Evolutionary conservation across 2,888 invertebrate species (phyloP), one percentile per base, ranked within the genome.

Genomic region (Drosophila infuscata): DNA sequence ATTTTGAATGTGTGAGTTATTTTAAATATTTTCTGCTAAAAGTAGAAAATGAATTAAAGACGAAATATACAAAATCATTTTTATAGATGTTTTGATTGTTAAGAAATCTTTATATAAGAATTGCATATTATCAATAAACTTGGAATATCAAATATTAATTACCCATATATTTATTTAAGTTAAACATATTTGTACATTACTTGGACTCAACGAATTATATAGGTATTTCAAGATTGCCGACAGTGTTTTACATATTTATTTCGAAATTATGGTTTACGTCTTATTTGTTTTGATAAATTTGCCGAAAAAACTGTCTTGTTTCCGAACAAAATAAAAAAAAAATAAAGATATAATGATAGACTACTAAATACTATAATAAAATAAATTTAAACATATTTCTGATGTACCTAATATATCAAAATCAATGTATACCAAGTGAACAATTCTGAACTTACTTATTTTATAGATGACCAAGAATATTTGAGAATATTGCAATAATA

Each of bases 231-330:
- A 3, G 1, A 29, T 38, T 29, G n/a, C 36, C 12, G 12, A 54
- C 3, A 11, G 2, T 32, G 5, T 36, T n/a, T n/a, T 2, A 29
- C 29, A 29, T 11, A 36, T 32, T 25, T 51, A 20, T 56, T 57
- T 52, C 20, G 17, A 56, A 41, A 48, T 57, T 17, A 41, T 56
- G 7, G 30, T 38, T 57, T 57, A 29, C 15, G 46, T 25, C 15
- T 25, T 46, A 46, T 17, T 56, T 46, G 11, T 56, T 46, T 46
- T 51, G n/a, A 49, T 15, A 41, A 29, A 38, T 32, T 32, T 54
- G 46, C 53, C 36, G 17, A 36, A 25, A 52, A 43, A 58, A 11
- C 12, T 11, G 36, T 11, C 15, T 33, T 1, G 41, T 38, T 53
- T 48, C 15, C 33, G 20, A 53, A 32, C 9, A 4, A 29, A 29